Evolutionary conservation across 1,140 invertebrate species (phyloP), one percentile per base, ranked within the genome.

Genomic region (Cyclargus thomasi): DNA sequence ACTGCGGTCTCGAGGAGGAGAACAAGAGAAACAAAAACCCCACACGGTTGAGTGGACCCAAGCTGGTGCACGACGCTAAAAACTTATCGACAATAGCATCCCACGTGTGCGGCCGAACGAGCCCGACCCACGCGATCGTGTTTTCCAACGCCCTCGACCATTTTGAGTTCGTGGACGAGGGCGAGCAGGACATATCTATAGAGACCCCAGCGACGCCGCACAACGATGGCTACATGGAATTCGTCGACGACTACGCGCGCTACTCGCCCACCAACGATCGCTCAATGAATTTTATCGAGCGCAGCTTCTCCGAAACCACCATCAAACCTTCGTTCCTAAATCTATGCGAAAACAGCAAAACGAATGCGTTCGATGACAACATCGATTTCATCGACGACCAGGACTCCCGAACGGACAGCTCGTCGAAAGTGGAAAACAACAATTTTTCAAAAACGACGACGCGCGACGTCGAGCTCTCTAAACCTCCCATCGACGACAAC

Each of bases 241-340:
- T 90, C 3, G 87, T 90, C 18, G 89, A 89, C 17, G 83, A 90
- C 18, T 82, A 82, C 64, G 81, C 83, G 17, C 70, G 74, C 0
- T 88, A 87, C 67, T 85, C 83, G 0, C 79, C 81, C 17, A 77
- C 73, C 55, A 90, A 90, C 68, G 90, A 91, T 74, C 79, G 89
- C 55, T 91, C 90, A 14, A 91, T 93, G 70, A 91, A 92, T 74
- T 93, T 92, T 67, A 93, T 93, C 36, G 92, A 93, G 73, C 74
- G 83, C 70, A 81, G 70, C 55, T 88, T 80, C 67, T 82, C 82
- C 1, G 84, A 88, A 68, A 90, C 80, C 1, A 76, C 82, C 1
- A 68, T 83, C 3, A 85, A 83, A 65, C 81, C 82, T 35, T 68
- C 72, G 22, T 76, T 71, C 47, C 59, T 77, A 62, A 74, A 77